Conservation (phyloP, 2,888 invertebrate species). For the Antheraea yamamai region DNA sequence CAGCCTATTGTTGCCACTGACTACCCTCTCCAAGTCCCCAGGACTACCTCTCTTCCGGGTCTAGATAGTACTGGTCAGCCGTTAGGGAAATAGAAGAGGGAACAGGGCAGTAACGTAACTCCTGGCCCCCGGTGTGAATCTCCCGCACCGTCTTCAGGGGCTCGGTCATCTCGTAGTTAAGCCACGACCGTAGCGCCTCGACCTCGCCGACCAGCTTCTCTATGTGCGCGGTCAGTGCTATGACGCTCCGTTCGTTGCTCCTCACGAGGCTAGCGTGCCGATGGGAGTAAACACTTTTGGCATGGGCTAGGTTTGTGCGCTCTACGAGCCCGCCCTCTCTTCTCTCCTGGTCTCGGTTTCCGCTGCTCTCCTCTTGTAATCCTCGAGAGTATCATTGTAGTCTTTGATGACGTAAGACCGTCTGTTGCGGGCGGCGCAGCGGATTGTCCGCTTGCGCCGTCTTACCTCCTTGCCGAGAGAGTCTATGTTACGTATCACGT, state of each 20-base stretch:
- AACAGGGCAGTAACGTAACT: not conserved
- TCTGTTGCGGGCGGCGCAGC: too few relatives aligned
- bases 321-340: too few relatives aligned
- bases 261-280: not conserved
- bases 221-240: not conserved
- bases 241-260: not conserved
- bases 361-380: too few relatives aligned
- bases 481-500: too few relatives aligned
- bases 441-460: too few relatives aligned
- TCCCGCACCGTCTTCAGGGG: not conserved
- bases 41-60: too few relatives aligned
- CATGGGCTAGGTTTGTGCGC: not conserved
- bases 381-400: too few relatives aligned
- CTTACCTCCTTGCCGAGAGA: too few relatives aligned
- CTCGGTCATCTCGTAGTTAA: not conserved
- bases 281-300: not conserved
- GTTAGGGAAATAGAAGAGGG: not conserved
- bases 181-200: not conserved
- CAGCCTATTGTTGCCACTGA: too few relatives aligned
- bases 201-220: not conserved
- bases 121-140: not conserved
- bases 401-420: too few relatives aligned
- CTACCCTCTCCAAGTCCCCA: too few relatives aligned
- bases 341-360: too few relatives aligned
- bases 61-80: not conserved